phyloP scores from a whole-genome alignment of 2,888 invertebrate genomes.

The Omphaloscelis lunosa region DNA sequence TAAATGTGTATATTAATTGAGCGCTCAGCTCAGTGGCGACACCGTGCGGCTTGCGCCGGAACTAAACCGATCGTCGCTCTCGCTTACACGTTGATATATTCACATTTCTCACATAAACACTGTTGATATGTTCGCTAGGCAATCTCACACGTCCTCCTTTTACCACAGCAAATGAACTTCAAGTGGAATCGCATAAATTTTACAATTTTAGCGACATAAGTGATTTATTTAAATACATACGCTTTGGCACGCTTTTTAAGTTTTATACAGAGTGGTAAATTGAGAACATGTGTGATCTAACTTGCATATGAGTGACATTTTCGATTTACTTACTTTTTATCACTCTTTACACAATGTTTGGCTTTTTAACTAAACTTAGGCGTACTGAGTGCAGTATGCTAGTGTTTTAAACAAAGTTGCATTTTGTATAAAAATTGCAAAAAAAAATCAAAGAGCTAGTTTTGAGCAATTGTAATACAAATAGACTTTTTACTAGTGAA shows the following conservation, averaged over 20 bases:
- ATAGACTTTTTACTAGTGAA: background rate
- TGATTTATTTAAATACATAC: conserved; percentile 30
- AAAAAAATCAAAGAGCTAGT: background rate
- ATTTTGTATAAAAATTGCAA: conserved; percentile 6
- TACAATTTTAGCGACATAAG: conserved; percentile 24
- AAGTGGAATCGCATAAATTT: conserved; percentile 34
- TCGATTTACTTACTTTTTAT: conserved; percentile 38
- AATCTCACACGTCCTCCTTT: conserved; percentile 51
- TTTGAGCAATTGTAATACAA: background rate
- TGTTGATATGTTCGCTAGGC: conserved; percentile 54
- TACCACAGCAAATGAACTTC: conserved; percentile 28
- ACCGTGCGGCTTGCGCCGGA: conserved; percentile 74
- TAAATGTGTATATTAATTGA: conserved; percentile 87
- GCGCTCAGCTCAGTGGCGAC: conserved; percentile 75
- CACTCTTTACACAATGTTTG: conserved; percentile 35
- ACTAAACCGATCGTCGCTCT: conserved; percentile 70
- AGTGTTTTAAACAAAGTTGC: conserved; percentile 1
- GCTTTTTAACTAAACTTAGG: conserved; percentile 53
- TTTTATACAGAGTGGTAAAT: conserved; percentile 46
- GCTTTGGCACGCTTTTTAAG: conserved; percentile 48
- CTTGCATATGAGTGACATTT: conserved; percentile 62
- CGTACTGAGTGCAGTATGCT: conserved; percentile 28
- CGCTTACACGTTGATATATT: conserved; percentile 67
- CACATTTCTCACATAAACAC: conserved; percentile 48
- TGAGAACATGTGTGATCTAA: conserved; percentile 59